Evolutionary conservation across 2,113 vertebrate genomes (phyloP).

Genomic region (Microtus oregoni): DNA sequence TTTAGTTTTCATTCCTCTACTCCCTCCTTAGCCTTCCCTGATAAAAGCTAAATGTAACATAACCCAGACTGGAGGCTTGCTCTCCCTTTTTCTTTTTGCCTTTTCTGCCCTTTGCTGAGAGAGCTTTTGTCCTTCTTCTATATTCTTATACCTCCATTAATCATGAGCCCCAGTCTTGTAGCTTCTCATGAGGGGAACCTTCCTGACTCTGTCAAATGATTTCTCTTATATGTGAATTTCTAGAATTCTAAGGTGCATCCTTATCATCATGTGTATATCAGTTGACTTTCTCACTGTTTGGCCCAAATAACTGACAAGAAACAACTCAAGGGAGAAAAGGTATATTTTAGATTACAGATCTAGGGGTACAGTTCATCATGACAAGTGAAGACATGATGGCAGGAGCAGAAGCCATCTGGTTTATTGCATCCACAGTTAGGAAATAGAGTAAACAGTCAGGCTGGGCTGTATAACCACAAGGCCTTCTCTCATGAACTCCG

Average conservation of each 20-base stretch:
- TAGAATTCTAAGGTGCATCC: background rate
- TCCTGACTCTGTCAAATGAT: background rate
- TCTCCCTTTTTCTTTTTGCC: background rate
- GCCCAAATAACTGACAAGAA: background rate
- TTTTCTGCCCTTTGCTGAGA: background rate
- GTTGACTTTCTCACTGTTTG: background rate
- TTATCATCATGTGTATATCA: background rate
- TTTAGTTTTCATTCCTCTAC: background rate
- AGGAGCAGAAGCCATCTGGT: background rate
- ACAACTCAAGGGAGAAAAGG: background rate
- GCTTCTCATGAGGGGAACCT: background rate
- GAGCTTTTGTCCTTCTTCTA: background rate
- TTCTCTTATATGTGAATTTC: background rate
- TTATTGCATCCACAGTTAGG: background rate
- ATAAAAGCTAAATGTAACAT: background rate
- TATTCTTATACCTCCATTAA: background rate
- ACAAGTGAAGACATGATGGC: background rate
- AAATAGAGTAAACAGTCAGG: background rate
- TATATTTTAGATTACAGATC: background rate
- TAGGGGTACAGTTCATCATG: background rate
- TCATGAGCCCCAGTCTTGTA: background rate
- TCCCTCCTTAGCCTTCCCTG: background rate
- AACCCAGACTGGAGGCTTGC: background rate
- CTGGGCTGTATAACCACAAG: background rate
- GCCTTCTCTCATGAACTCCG: background rate